A percentile compares a stretch with the other conserved stretches of the same genome.
Evolutionary conservation across 2,797 vertebrate genomes (phyloP).

Genomic region (Allobates femoralis): DNA sequence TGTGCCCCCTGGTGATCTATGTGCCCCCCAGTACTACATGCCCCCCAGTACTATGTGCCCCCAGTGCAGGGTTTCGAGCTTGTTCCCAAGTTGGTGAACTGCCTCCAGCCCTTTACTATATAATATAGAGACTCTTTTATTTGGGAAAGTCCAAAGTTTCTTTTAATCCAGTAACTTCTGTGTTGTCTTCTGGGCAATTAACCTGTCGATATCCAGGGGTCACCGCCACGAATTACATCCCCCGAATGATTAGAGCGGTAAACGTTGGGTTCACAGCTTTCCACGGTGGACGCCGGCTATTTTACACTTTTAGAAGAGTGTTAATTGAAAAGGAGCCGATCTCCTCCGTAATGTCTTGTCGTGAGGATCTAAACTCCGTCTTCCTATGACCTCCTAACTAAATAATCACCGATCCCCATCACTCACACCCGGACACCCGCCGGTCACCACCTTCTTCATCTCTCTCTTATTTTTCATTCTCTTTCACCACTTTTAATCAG

Average conservation of each 20-base stretch:
- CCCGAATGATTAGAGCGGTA: conserved; percentile 18
- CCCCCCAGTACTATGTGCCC: no score
- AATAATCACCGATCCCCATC: conserved; percentile 68
- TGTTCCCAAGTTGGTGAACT: no score
- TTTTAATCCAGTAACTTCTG: neutral
- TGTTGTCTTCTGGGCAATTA: neutral
- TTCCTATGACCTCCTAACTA: conserved; percentile 64
- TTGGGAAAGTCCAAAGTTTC: neutral
- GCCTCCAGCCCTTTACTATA: no score
- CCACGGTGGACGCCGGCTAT: neutral
- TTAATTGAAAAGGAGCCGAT: conserved; percentile 52
- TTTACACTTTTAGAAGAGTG: conserved; percentile 52
- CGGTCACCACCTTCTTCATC: conserved; percentile 62
- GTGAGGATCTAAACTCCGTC: conserved; percentile 42
- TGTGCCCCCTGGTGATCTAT: no score
- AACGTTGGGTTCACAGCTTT: conserved; percentile 25
- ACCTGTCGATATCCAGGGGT: conserved; percentile 16
- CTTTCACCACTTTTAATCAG: conserved; percentile 62
- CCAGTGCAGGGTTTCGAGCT: no score
- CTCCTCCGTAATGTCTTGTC: conserved; percentile 53
- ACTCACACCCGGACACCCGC: conserved; percentile 63
- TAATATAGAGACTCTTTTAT: neutral
- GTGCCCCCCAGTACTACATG: no score
- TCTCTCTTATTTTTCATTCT: conserved; percentile 64
- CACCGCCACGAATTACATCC: neutral